Conservation (phyloP, 2,888 invertebrate species). For the Sabatieria punctata region DNA sequence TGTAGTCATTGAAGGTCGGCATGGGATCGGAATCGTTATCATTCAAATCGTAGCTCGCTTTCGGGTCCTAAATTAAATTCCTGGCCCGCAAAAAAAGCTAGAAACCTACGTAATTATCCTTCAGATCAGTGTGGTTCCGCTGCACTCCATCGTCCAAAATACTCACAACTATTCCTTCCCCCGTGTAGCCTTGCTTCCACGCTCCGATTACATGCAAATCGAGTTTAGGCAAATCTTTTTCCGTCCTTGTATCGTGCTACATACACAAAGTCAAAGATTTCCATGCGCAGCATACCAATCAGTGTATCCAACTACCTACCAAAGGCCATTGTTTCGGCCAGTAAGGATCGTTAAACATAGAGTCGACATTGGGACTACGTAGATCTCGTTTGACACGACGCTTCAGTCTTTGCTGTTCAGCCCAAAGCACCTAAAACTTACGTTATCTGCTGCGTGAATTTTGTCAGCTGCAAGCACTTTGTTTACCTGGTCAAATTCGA, state of each 20-base stretch:
- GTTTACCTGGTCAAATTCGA: neutral
- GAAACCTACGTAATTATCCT: slow-evolving; percentile 32
- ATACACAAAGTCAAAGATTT: neutral
- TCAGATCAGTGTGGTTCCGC: slow-evolving; percentile 33
- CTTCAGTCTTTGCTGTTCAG: slow-evolving; percentile 60
- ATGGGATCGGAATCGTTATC: slow-evolving; percentile 32
- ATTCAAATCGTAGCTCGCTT: slow-evolving; percentile 33
- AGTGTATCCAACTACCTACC: slow-evolving; percentile 46
- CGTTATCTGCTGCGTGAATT: neutral
- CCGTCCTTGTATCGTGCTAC: slow-evolving; percentile 10
- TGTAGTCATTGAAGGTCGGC: slow-evolving; percentile 28
- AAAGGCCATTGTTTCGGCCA: slow-evolving; percentile 95
- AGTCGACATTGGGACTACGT: slow-evolving; percentile 34
- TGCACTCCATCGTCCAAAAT: slow-evolving; percentile 49
- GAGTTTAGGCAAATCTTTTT: slow-evolving; percentile 31
- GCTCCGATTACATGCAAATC: slow-evolving; percentile 94
- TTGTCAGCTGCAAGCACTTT: neutral
- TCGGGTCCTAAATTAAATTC: slow-evolving; percentile 27
- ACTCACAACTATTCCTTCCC: slow-evolving; percentile 81
- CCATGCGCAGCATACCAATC: neutral
- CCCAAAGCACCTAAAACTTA: slow-evolving; percentile 41
- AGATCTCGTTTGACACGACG: slow-evolving; percentile 63
- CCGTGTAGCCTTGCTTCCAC: slow-evolving; percentile 83
- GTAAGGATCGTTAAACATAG: slow-evolving; percentile 57
- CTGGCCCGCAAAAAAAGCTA: neutral